phyloP scores from a whole-genome alignment of 2,113 vertebrate species.

The Gorsachius goisagi region DNA sequence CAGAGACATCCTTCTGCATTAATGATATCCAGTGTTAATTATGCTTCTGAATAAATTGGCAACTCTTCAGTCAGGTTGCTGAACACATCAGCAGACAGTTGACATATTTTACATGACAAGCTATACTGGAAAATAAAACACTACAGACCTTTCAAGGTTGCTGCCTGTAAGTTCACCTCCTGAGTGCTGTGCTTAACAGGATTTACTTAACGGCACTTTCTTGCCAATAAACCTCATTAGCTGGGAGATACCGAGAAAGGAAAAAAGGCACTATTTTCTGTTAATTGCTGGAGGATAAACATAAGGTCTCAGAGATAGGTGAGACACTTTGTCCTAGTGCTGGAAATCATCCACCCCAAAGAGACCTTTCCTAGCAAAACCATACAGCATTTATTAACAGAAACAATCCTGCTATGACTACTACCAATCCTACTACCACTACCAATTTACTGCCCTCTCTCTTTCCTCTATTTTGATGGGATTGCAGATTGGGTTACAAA shows the following conservation, averaged over 20 bases:
- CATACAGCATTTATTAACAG: neutral
- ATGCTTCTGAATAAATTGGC: neutral
- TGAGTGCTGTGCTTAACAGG: neutral
- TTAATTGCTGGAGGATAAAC: slow-evolving; percentile 30
- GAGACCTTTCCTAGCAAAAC: neutral
- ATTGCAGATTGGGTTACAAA: neutral
- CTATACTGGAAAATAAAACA: neutral
- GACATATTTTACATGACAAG: slow-evolving; percentile 20
- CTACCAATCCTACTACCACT: neutral
- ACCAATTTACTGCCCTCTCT: neutral
- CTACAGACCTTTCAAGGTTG: neutral
- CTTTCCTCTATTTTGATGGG: neutral
- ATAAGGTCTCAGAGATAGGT: neutral
- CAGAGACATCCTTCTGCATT: neutral
- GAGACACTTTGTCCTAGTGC: neutral
- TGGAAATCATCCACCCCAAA: neutral
- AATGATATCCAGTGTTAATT: neutral
- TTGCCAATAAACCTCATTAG: slow-evolving; percentile 33
- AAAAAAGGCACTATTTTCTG: neutral
- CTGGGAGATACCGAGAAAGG: neutral
- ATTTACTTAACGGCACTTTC: slow-evolving; percentile 6
- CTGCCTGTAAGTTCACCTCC: neutral
- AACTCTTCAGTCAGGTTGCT: slow-evolving; percentile 13
- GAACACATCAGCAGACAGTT: neutral
- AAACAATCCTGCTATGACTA: neutral